These are phyloP conservation scores for Aotus griseimembra DNA, from an alignment of 2,797 vertebrate species.

Conservation along the genomic window DNA sequence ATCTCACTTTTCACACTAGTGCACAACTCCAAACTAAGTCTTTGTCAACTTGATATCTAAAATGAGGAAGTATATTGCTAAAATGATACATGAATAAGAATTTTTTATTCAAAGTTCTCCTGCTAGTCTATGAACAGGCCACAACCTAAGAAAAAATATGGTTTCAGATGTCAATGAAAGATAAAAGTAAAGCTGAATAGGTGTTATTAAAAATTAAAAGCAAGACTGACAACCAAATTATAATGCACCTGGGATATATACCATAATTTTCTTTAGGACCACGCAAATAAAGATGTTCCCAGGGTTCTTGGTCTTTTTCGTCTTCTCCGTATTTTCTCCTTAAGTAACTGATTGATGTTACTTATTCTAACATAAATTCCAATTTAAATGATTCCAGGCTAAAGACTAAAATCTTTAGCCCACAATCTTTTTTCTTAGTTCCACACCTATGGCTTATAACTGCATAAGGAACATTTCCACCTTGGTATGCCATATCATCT, in stretches of 20 bases:
- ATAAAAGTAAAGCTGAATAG: neutral
- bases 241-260: neutral
- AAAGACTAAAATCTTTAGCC: neutral
- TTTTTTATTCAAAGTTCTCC: neutral
- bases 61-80: neutral
- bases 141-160: neutral
- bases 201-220: neutral
- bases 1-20: neutral
- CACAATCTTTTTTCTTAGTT: neutral
- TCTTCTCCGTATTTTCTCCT: neutral
- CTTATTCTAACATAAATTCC: neutral
- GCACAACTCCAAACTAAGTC: neutral
- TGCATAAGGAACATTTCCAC: neutral
- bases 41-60: constrained; percentile 17
- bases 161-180: neutral
- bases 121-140: neutral
- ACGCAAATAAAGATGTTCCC: neutral
- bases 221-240: neutral
- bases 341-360: neutral
- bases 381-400: neutral
- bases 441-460: neutral
- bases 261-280: neutral
- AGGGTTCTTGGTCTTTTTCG: neutral
- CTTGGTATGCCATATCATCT: neutral
- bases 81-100: neutral